Evolutionary conservation across 2,888 invertebrate species (phyloP).

Genomic region (Eilema griseolum): DNA sequence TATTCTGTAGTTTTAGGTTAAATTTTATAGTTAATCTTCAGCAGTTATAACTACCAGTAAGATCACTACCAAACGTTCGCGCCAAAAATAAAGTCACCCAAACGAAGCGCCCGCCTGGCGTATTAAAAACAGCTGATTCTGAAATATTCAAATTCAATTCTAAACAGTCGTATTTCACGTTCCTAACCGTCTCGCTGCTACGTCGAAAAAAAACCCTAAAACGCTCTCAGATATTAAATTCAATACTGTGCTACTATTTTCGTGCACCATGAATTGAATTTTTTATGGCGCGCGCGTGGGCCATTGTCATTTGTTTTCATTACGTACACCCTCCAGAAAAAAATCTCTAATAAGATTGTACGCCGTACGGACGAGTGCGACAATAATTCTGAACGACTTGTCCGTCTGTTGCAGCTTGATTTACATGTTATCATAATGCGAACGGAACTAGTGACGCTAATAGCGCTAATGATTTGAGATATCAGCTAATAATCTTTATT

Average conservation of each 20-base stretch:
- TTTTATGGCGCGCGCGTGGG: slow-evolving; percentile 79
- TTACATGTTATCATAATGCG: slow-evolving; percentile 62
- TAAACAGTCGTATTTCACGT: slow-evolving; percentile 64
- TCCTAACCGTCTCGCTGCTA: slow-evolving; percentile 48
- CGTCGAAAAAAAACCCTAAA: slow-evolving; percentile 59
- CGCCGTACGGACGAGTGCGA: slow-evolving; percentile 42
- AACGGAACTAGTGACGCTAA: slow-evolving; percentile 56
- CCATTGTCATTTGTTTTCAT: slow-evolving; percentile 83
- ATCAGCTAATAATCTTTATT: slow-evolving; percentile 59
- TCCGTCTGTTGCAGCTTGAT: slow-evolving; percentile 46
- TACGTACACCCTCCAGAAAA: slow-evolving; percentile 69
- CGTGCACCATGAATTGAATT: slow-evolving; percentile 77
- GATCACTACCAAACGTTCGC: background rate
- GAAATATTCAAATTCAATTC: slow-evolving; percentile 61
- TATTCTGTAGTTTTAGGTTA: no score
- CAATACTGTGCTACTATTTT: slow-evolving; percentile 72
- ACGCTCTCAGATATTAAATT: slow-evolving; percentile 69
- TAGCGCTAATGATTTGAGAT: slow-evolving; percentile 57
- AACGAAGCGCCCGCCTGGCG: slow-evolving; percentile 26
- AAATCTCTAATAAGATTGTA: slow-evolving; percentile 60
- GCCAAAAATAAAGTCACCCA: slow-evolving; percentile 25
- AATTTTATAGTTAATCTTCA: no score
- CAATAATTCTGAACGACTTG: slow-evolving; percentile 50
- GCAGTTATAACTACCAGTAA: background rate
- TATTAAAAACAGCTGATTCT: slow-evolving; percentile 58